These are phyloP conservation scores for Meles meles DNA, from an alignment of 2,113 vertebrate genomes.

Conservation along the genomic window DNA sequence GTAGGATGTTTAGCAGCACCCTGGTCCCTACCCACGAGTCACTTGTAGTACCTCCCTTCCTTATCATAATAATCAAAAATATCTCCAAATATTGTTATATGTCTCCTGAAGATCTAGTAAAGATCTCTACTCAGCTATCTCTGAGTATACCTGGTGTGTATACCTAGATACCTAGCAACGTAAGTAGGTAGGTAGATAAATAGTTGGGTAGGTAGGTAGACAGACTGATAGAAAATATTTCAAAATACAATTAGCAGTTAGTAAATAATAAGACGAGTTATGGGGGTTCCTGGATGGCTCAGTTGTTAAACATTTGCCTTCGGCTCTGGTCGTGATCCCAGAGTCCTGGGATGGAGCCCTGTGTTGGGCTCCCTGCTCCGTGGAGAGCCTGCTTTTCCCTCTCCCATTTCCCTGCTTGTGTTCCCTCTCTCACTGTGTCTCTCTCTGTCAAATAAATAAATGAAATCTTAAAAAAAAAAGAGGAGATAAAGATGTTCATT, in stretches of 20 bases:
- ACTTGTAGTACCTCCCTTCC: no score
- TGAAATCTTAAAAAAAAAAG: no score
- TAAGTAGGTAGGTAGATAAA: neutral
- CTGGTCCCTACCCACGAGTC: neutral
- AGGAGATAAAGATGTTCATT: neutral
- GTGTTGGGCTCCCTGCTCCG: no score
- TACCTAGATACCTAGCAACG: neutral
- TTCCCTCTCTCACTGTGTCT: no score
- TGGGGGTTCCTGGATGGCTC: no score
- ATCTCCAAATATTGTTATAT: neutral
- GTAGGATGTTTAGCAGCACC: neutral
- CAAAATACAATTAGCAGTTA: neutral
- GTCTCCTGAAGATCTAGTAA: neutral
- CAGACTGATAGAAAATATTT: neutral
- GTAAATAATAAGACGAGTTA: neutral
- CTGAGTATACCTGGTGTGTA: neutral
- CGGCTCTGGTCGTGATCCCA: no score
- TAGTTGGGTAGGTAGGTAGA: neutral
- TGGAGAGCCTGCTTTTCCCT: no score
- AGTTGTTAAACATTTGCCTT: no score
- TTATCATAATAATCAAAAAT: neutral
- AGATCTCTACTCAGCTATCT: neutral
- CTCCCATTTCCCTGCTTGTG: no score
- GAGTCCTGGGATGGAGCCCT: no score
- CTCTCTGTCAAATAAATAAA: no score